Evolutionary conservation across 1,140 invertebrate species (phyloP), one percentile per base, ranked within the genome.

Genomic region (Chelonus insularis): DNA sequence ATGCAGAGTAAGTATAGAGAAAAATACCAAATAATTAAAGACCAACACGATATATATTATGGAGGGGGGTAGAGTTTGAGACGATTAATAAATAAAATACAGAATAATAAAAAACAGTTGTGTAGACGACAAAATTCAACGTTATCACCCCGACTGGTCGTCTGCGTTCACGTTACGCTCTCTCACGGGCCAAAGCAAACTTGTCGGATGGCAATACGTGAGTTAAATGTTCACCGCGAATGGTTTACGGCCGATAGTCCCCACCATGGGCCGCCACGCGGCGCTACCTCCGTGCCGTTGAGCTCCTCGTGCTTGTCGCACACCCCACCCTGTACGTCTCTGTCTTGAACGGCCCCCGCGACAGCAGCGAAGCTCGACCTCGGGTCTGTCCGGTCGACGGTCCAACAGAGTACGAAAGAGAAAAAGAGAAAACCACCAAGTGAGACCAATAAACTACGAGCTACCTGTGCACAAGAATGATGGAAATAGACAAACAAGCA

Each of bases 191-290:
- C 73, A 80, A 79, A 79, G 79, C 79, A 82, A 82, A 81, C 80
- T 82, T 78, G 79, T 81, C 78, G 75, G 79, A 81, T 80, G 79
- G 80, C 79, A 80, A 82, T 82, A 81, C 80, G 80, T 81, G 80
- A 82, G 80, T 81, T 81, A 81, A 82, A 81, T 82, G 80, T 80
- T 82, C 75, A 75, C 78, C 79, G 78, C 77, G 79, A 77, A 80
- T 81, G 79, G 78, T 81, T 81, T 80, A 79, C 79, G 79, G 79
- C 79, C 79, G 76, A 79, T 79, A 79, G 78, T 80, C 78, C 77
- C 78, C 77, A 79, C 77, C 73, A 79, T 71, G 67, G 60, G 66
- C 79, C 79, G 72, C 80, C 75, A 80, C 77, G 79, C 79, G 79
- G 79, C 79, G 78, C 79, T 80, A 78, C 74, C 75, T 74, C 41